phyloP scores from a whole-genome alignment of 2,113 vertebrate genomes.

The Psilopsiagon aymara region DNA sequence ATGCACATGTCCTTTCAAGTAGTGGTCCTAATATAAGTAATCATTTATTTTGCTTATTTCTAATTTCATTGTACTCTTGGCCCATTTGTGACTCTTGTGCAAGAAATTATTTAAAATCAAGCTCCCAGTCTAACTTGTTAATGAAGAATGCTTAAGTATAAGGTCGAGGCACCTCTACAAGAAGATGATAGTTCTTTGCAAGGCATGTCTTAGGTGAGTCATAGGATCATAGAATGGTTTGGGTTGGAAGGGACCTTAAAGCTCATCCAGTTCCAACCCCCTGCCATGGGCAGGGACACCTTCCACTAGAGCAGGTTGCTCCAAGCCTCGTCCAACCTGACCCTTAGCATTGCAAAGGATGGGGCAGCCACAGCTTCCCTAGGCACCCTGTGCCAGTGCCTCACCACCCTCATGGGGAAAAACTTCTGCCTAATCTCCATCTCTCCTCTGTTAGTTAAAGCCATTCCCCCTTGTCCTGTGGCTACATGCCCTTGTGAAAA shows the following conservation, averaged over 20 bases:
- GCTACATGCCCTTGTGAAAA: not conserved
- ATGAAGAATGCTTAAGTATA: not conserved
- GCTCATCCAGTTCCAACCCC: not conserved
- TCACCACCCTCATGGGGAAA: not conserved
- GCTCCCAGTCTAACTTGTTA: not conserved
- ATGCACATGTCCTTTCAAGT: not conserved
- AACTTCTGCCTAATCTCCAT: not conserved
- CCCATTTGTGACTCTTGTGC: not conserved
- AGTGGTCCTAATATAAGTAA: not conserved
- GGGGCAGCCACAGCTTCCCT: not conserved
- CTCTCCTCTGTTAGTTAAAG: not conserved
- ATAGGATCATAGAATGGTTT: not conserved
- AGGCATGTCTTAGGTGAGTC: not conserved
- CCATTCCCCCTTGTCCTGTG: not conserved
- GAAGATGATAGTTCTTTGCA: not conserved
- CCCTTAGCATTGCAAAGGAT: not conserved
- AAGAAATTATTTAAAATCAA: not conserved
- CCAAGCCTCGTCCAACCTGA: not conserved
- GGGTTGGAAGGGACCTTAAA: not conserved
- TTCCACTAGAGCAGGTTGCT: not conserved
- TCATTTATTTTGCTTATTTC: not conserved
- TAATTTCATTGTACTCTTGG: not conserved
- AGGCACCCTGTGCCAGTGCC: not conserved
- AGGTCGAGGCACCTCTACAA: not conserved
- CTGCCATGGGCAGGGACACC: not conserved